Base-by-base conservation (phyloP, 1,140 invertebrate species). In the Mizuhopecten yessoensis region DNA sequence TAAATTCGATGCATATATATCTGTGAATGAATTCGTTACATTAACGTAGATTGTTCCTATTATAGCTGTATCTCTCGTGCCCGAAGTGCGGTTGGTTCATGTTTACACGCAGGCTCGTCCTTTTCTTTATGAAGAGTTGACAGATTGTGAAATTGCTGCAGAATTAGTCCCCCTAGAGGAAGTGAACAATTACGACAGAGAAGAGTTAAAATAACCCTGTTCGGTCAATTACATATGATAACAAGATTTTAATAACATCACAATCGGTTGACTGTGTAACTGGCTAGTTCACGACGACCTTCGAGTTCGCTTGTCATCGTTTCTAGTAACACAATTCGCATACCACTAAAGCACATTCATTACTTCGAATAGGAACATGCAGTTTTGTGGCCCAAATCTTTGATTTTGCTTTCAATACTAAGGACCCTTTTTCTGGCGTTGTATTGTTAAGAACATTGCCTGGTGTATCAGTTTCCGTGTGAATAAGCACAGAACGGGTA, bases 221-320 rank as follows among this genome's bases (percentile, higher is more conserved):
- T 75, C 57, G 57, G 23, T 75, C 57, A 75, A 29, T 75, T 75
- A 75, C 57, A 75, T 45, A 45, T 45, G 9, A 45, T 75, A 75
- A 49, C 45, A 17, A 75, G 23, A 75, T n/a, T 75, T 75, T 75
- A 75, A 75, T 75, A 75, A n/a, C 57, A 10, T 75, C 17, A 23
- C 17, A 75, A 75, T 75, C 45, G 45, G 11, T 49, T 9, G 57
- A 75, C 57, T 75, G 57, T 75, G 57, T 75, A 23, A n/a, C 57
- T 29, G 57, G n/a, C 57, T 75, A 75, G n/a, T 29, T 75, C 57
- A n/a, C 23, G 57, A 5, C 57, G 57, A 17, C 57, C 57, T 75
- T 75, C 57, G 17, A 39, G n/a, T n/a, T 13, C 3, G 45, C 20
- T 20, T 9, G 20, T 23, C 20, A 23, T 23, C 36, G 36, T 39